These are phyloP conservation scores for Chlorops oryzae DNA, from an alignment of 1,140 invertebrate species.

Conservation along the genomic window DNA sequence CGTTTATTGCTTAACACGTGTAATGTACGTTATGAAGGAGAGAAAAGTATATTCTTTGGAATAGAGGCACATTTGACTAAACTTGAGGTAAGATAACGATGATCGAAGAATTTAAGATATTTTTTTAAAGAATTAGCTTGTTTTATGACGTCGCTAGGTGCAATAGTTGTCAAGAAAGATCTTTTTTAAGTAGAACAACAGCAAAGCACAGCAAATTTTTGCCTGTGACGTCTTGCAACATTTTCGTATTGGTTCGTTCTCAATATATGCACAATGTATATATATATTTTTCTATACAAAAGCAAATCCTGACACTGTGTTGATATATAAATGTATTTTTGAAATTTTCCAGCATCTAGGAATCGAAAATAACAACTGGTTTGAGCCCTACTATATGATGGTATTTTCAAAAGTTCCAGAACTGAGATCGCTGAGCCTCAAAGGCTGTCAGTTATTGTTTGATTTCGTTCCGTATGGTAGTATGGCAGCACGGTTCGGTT, in stretches of 20 bases:
- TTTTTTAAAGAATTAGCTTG: no score
- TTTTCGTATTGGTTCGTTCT: no score
- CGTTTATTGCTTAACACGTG: slow-evolving; percentile 54
- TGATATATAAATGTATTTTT: no score
- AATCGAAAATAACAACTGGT: slow-evolving; percentile 63
- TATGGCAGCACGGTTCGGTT: slow-evolving; percentile 66
- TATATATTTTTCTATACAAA: no score
- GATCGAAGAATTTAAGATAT: background rate
- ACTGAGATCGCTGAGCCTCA: slow-evolving; percentile 55
- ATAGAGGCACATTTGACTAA: slow-evolving; percentile 54
- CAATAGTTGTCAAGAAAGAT: no score
- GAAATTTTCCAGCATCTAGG: slow-evolving; percentile 56
- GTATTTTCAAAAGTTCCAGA: slow-evolving; percentile 61
- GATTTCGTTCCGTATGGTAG: slow-evolving; percentile 70
- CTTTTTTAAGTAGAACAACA: no score
- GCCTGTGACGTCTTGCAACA: no score
- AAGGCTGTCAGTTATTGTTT: slow-evolving; percentile 57
- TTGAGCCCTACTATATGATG: slow-evolving; percentile 62
- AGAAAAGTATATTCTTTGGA: slow-evolving; percentile 53
- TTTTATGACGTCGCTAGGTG: no score
- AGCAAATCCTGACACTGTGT: no score
- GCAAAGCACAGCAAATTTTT: no score
- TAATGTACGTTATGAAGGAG: slow-evolving; percentile 48
- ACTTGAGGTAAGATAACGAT: slow-evolving; percentile 50
- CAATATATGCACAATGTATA: no score